Conservation (phyloP, 2,113 vertebrate species). For the chimpanzee (Pan troglodytes) region NHGRI_mPanTro3-v2.1_pri NC_072398.2:109255001-109255500, state of each 20-base stretch:
- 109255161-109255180: slow-evolving; percentile 4
- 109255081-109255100: slow-evolving; percentile 32
- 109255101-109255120: neutral
- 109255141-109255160: slow-evolving; percentile 17
- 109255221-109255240: neutral
- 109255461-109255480: neutral
- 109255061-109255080: neutral
- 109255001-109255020: slow-evolving; percentile 9
- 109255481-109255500: neutral
- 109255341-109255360: neutral
- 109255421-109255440: neutral
- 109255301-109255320: neutral
- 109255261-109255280: neutral
- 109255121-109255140: slow-evolving; percentile 7
- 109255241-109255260: neutral
- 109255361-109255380: neutral
- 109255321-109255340: neutral
- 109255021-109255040: slow-evolving; percentile 5
- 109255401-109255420: neutral
- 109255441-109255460: neutral
- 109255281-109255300: neutral
- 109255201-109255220: slow-evolving; percentile 20
- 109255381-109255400: neutral
- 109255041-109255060: neutral
- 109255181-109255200: slow-evolving; percentile 16